Base-by-base conservation (phyloP, 2,888 invertebrate genomes). In the Ramazzottius varieornatus region DNA sequence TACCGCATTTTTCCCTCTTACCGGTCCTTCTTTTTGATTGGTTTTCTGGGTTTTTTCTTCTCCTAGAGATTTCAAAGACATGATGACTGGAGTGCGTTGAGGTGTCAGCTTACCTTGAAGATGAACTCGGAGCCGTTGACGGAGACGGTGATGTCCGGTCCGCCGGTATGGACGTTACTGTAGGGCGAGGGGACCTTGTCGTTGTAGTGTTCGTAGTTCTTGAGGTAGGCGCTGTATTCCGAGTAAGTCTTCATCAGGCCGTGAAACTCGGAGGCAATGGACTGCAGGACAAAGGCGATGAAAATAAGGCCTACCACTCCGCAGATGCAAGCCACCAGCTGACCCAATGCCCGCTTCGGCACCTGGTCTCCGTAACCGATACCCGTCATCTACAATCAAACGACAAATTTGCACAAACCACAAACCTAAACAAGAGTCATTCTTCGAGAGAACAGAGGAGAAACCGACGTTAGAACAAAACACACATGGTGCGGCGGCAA, bases 31-130 rank as follows among this genome's bases (percentile, higher is more conserved):
- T n/a, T n/a, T n/a, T n/a, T n/a, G n/a, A n/a, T n/a, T n/a, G n/a
- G n/a, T n/a, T n/a, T n/a, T n/a, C n/a, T n/a, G n/a, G n/a, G n/a
- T n/a, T n/a, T n/a, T n/a, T n/a, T n/a, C n/a, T n/a, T n/a, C n/a
- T n/a, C n/a, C n/a, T n/a, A n/a, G n/a, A n/a, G n/a, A n/a, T n/a
- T n/a, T n/a, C 13, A 13, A 40, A 40, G 40, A 40, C 40, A 40
- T 40, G 20, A 40, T 40, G 13, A 40, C 8, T 40, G 40, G 13
- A 40, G 40, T 40, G 8, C n/a, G n/a, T n/a, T n/a, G n/a, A n/a
- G n/a, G n/a, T n/a, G n/a, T n/a, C n/a, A n/a, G 20, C 40, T n/a
- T 54, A 54, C 54, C 54, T 54, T 54, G 24, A 54, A 54, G 54
- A 54, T 54, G 24, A 54, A 54, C 24, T 54, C 54, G 4, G 13